These are phyloP conservation scores for Coptotermes formosanus DNA, from an alignment of 1,140 invertebrate species.

Conservation along the genomic window DNA sequence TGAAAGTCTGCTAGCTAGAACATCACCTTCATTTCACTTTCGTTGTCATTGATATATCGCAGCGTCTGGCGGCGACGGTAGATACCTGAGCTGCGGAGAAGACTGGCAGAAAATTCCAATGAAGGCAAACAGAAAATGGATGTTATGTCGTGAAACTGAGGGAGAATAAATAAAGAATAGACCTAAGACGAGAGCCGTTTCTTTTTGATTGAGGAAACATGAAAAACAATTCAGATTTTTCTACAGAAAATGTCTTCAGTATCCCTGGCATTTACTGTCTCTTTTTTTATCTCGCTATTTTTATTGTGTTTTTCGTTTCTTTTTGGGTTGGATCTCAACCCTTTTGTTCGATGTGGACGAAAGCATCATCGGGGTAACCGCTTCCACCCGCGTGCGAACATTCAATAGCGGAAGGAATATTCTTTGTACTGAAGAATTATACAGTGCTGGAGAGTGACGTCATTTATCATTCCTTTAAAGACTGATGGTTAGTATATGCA, in stretches of 20 bases:
- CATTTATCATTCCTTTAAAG: too few relatives aligned
- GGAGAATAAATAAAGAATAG: not conserved
- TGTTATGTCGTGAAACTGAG: not conserved
- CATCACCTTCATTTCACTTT: not conserved
- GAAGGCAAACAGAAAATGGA: not conserved
- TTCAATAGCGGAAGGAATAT: not conserved
- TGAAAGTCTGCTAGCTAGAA: too few relatives aligned
- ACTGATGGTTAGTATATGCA: too few relatives aligned
- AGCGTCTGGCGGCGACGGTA: not conserved
- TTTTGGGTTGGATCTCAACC: not conserved
- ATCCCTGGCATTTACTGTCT: not conserved
- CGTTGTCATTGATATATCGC: not conserved
- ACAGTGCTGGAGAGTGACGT: not conserved
- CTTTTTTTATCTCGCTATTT: not conserved
- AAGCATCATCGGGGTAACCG: not conserved
- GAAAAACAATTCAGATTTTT: not conserved
- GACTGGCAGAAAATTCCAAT: not conserved
- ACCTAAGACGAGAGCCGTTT: not conserved
- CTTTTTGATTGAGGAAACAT: not conserved
- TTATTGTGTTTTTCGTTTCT: not conserved
- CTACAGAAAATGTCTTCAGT: not conserved
- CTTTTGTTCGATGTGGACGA: not conserved
- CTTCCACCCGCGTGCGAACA: not conserved
- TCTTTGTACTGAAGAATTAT: not conserved
- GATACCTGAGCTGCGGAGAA: not conserved